Evolutionary conservation across 2,113 vertebrate species (phyloP), one percentile per base, ranked within the genome.

Genomic region (Vulpes ferrilata): DNA sequence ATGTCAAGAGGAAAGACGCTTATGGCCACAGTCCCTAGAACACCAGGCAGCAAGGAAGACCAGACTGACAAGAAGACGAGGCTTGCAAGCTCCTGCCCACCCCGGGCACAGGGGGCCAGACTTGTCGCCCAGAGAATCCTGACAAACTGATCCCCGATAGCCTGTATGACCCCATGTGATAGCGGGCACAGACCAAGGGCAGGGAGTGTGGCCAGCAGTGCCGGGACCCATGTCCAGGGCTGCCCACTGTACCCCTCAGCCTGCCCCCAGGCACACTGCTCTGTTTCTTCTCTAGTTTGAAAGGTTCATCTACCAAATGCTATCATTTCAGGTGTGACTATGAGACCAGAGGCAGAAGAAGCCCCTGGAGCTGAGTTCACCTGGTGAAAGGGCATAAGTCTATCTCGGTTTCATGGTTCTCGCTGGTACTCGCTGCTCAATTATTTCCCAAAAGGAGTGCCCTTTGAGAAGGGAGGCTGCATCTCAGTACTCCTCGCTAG

Each of bases 101-200:
- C 57, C 57, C 15, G 22, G 20, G 82, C 16, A 0, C 1, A 1
- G 16, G 2, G 15, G 17, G 27, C 67, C 48, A 5, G 2, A 25
- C 11, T n/a, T 48, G 2, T 7, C 0, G 19, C 30, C 11, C 59
- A 48, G 30, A 9, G 7, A 48, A 16, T 17, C 38, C 22, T n/a
- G 43, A 16, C 43, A 10, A 38, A 25, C 23, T 17, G 16, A 79
- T 82, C 60, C 53, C 17, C 38, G 38, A 25, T 1, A 43, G 15
- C 0, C 64, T 5, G 9, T 7, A 0, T 4, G 32, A 65, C 57
- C 60, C 59, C 8, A 16, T 20, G 53, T 48, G 23, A 57, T 32
- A 35, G 76, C 53, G 1, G 69, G n/a, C 25, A 16, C 19, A 38
- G 48, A 38, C 27, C 12, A 83, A 17, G 12, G 55, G 30, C 30